Base-by-base conservation (phyloP, 1,140 invertebrate species). In the Coelopa frigida region DNA sequence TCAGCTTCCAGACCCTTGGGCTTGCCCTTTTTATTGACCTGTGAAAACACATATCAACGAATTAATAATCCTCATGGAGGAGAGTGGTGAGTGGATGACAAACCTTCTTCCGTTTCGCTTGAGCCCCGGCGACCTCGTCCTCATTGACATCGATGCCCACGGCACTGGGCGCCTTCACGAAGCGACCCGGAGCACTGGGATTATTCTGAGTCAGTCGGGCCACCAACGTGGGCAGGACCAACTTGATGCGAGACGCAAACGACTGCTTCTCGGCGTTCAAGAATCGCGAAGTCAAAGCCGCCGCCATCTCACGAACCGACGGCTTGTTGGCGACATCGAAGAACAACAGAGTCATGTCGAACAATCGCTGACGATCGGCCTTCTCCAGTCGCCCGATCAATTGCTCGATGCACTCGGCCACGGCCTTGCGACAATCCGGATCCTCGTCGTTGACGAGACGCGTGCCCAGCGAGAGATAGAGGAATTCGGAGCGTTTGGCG, bases 391-490 rank as follows among this genome's bases (percentile, higher is more conserved):
- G 72, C 1, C 56, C 61, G 2, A 90, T 60, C 57, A 89, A 68
- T 14, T 73, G 68, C 50, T 81, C 78, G 10, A 90, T 71, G 44
- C 80, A 82, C n/a, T 71, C 68, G 0, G 83, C 83, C 18, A 80
- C 76, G 8, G 75, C 71, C 52, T 82, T 80, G 2, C 80, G 72
- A 58, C 83, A 88, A 3, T 73, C 70, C 6, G 82, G 72, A 33
- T 81, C 78, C 3, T 78, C 74, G 49, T 90, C 87, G 58, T 89
- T 87, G 2, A 89, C 71, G 52, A 89, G 70, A 45, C 80, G 68
- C 1, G 80, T 77, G 14, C 86, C 78, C 20, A 94, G 64, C 0
- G 84, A 79, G 0, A 92, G 57, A 54, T 91, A 85, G 35, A 93
- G 75, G 3, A 85, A 72, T 5, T 78, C 78, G 8, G 79, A 73